Base-by-base conservation (phyloP, 2,888 invertebrate species). In the Hirtodrosophila histrioides region DNA sequence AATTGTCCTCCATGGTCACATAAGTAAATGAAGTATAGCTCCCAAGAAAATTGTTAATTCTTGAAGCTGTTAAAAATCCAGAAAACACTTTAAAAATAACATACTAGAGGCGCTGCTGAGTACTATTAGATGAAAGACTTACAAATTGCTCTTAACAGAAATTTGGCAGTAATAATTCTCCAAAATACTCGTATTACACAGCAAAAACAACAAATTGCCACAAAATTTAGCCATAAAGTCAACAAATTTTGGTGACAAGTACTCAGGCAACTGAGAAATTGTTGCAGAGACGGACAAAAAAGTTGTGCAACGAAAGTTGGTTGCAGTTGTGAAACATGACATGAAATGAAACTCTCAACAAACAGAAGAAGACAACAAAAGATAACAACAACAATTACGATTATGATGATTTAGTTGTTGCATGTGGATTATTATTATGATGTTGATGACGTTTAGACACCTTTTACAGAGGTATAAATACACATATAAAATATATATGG, bases 241-340 rank as follows among this genome's bases (percentile, higher is more conserved):
- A 70, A 73, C 60, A 46, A 36, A 55, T 58, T 50, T 45, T 48
- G 29, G 53, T 48, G 57, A 17, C 35, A 39, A 24, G n/a, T 17
- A 36, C 12, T 36, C 12, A 0, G 33, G 36, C 43, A n/a, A 36
- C 57, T 31, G 27, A 36, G 46, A 56, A 64, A 46, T 44, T 65
- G 39, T 33, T 17, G 45, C 37, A 35, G 9, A 23, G n/a, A 33
- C 12, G 41, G 35, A 27, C 37, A 8, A 2, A 17, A 46, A 6
- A 11, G 11, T 24, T 40, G 36, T 33, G 46, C 54, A 43, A 54
- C 43, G 53, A 54, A 51, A 48, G 6, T 31, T 31, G 4, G 69
- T 63, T 72, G 58, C 69, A 48, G 39, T 23, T 50, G 60, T 48
- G 24, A 48, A 69, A 31, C 35, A 53, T 36, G 51, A 46, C 27